Evolutionary conservation across 2,888 invertebrate species (phyloP).

Genomic region (Pocota personata): DNA sequence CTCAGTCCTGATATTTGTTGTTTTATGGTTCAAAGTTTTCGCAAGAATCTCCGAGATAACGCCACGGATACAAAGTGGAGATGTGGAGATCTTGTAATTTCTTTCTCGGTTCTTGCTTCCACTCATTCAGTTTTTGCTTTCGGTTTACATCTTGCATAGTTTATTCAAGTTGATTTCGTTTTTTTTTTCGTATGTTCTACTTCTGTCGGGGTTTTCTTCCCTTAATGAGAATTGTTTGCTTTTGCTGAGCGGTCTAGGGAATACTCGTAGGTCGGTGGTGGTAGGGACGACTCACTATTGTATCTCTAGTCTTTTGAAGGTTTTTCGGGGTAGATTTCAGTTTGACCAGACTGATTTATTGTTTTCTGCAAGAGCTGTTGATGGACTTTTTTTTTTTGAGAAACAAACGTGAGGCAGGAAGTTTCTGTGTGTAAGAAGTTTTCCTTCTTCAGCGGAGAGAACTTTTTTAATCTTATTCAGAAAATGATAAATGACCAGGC

Average conservation of each 20-base stretch:
- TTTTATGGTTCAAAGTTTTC: constrained; percentile 69
- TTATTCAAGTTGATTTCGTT: constrained; percentile 45
- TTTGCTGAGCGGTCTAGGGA: constrained; percentile 5
- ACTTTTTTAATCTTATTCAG: constrained; percentile 61
- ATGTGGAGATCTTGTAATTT: constrained; percentile 43
- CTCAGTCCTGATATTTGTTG: constrained; percentile 35
- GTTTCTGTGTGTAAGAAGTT: constrained; percentile 42
- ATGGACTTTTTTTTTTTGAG: constrained; percentile 49
- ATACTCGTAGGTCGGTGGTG: background rate
- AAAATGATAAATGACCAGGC: constrained; percentile 67
- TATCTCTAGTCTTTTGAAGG: constrained; percentile 23
- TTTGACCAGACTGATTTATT: constrained; percentile 73
- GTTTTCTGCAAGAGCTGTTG: constrained; percentile 61
- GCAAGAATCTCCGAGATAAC: constrained; percentile 58
- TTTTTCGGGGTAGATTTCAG: constrained; percentile 28
- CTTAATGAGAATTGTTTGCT: constrained; percentile 63
- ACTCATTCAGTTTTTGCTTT: background rate
- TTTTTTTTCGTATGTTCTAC: constrained; percentile 8
- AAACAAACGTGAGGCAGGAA: constrained; percentile 45
- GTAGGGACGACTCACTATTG: background rate
- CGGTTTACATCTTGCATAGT: constrained; percentile 49
- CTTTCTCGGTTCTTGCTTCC: background rate
- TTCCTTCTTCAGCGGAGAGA: constrained; percentile 23
- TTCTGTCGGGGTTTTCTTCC: constrained; percentile 1
- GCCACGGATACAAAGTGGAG: constrained; percentile 20